Evolutionary conservation across 2,797 vertebrate genomes (phyloP).

Genomic region (Chaenodraco wilsoni): DNA sequence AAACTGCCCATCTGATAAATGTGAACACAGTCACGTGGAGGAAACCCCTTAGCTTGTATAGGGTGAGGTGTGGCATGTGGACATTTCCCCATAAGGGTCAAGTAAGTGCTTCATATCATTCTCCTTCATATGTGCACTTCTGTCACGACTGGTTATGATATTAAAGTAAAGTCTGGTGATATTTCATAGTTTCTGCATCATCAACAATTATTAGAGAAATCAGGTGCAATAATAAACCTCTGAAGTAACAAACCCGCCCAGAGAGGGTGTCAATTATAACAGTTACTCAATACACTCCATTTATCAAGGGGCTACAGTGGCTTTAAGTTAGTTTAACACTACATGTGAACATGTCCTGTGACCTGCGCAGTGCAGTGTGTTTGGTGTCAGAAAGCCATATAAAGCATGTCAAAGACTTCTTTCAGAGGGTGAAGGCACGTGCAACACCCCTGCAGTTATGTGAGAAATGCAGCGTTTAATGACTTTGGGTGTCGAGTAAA

Average conservation of each 20-base stretch:
- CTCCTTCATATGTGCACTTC: background rate
- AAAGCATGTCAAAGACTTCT: constrained; percentile 45
- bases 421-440: constrained; percentile 34
- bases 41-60: background rate
- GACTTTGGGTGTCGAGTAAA: constrained; percentile 46
- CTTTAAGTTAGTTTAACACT: constrained; percentile 21
- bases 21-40: background rate
- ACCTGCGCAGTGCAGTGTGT: background rate
- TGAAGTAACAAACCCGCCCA: background rate
- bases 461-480: constrained; percentile 43
- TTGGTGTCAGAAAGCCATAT: constrained; percentile 17
- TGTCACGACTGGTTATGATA: background rate
- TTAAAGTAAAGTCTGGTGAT: background rate
- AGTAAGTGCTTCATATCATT: background rate
- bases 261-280: constrained; percentile 23
- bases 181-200: background rate
- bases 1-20: constrained; percentile 13
- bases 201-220: background rate
- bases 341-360: constrained; percentile 26
- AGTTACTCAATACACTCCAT: constrained; percentile 17
- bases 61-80: constrained; percentile 9
- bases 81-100: constrained; percentile 1
- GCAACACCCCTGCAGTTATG: constrained; percentile 34
- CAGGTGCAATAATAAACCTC: background rate
- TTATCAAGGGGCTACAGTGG: constrained; percentile 12